These are phyloP conservation scores for Mustelus asterias DNA, from an alignment of 2,113 vertebrate genomes.

Conservation along the genomic window DNA sequence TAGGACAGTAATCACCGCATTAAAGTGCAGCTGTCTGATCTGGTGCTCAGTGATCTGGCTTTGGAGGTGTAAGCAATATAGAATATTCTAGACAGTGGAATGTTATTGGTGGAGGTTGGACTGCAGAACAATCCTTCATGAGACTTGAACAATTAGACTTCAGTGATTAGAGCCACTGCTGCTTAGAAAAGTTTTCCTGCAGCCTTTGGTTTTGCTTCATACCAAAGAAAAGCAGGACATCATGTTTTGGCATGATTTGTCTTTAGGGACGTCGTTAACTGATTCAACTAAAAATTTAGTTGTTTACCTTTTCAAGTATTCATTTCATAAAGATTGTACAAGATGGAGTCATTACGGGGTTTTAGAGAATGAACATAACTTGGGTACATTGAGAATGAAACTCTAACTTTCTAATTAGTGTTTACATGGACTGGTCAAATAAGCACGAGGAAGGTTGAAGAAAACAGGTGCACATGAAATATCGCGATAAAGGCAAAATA, in stretches of 20 bases:
- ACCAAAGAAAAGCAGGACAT: neutral
- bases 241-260: neutral
- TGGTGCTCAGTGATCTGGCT: neutral
- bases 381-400: neutral
- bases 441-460: neutral
- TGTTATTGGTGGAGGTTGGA: neutral
- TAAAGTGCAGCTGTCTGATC: neutral
- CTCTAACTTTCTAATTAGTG: neutral
- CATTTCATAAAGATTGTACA: neutral
- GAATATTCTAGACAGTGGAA: neutral
- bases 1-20: neutral
- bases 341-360: neutral
- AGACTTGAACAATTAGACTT: neutral
- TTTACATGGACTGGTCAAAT: neutral
- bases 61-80: too few relatives aligned
- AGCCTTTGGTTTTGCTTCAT: neutral
- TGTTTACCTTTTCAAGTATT: neutral
- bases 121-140: neutral
- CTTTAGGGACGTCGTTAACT: neutral
- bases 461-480: neutral
- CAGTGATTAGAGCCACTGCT: neutral
- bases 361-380: neutral
- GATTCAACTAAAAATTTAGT: neutral
- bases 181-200: neutral
- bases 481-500: neutral